Evolutionary conservation across 2,888 invertebrate species (phyloP).

Genomic region (Apomyelois bistriatella): DNA sequence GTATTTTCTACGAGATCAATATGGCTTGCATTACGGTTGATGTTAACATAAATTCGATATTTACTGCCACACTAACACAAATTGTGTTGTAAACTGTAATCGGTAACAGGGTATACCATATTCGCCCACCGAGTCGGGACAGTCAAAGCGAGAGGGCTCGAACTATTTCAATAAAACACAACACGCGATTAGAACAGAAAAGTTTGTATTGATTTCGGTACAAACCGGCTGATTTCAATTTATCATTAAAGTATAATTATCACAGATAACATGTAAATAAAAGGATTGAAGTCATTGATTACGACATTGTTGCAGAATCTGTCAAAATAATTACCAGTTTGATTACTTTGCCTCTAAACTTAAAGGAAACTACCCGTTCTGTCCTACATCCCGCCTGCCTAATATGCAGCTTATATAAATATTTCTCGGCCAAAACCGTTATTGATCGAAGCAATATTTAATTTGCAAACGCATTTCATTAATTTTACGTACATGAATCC

Average conservation of each 20-base stretch:
- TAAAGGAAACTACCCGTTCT: constrained; percentile 31
- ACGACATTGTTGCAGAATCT: constrained; percentile 43
- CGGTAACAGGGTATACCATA: constrained; percentile 51
- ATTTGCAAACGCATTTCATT: no score
- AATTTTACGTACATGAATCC: no score
- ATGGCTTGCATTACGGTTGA: constrained; percentile 60
- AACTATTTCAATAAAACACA: constrained; percentile 30
- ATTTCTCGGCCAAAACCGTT: no score
- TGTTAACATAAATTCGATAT: constrained; percentile 44
- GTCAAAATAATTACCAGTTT: constrained; percentile 40
- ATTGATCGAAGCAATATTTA: no score
- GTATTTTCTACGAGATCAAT: constrained; percentile 68
- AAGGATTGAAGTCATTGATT: constrained; percentile 33
- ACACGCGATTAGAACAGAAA: constrained; percentile 27
- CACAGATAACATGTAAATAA: constrained; percentile 75
- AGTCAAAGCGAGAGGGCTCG: constrained; percentile 24
- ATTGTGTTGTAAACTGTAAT: constrained; percentile 29
- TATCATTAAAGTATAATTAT: constrained; percentile 68
- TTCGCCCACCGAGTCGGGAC: constrained; percentile 28
- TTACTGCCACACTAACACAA: constrained; percentile 57
- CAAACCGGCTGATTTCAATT: constrained; percentile 41
- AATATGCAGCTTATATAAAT: no score
- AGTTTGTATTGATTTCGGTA: constrained; percentile 29
- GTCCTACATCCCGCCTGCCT: no score
- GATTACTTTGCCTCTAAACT: constrained; percentile 37